These are phyloP conservation scores for Coptotermes formosanus DNA, from an alignment of 1,140 invertebrate species.

Conservation along the genomic window DNA sequence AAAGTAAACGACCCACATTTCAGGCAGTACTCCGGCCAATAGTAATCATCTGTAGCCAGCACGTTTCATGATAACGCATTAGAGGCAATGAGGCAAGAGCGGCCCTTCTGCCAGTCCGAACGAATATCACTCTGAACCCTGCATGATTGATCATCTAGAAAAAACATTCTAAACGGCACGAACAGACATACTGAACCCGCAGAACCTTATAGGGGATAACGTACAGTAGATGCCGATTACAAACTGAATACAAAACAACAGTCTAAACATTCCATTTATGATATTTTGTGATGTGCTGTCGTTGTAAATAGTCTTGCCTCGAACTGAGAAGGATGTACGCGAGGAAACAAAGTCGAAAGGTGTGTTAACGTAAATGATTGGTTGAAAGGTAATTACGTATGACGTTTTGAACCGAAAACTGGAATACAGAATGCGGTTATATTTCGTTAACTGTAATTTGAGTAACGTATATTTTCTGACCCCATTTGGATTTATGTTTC, in stretches of 20 bases:
- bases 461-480: background rate
- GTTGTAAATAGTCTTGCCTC: no score
- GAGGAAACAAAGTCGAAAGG: background rate
- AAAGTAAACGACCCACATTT: background rate
- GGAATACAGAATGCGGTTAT: background rate
- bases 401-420: background rate
- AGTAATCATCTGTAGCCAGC: background rate
- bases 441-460: background rate
- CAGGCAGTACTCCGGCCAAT: background rate
- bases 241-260: no score
- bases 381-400: background rate
- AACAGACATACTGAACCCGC: no score
- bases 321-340: no score
- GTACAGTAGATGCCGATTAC: no score
- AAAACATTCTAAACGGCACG: no score
- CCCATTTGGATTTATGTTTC: no score
- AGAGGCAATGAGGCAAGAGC: background rate
- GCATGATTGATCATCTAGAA: no score
- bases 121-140: background rate
- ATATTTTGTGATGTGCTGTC: no score
- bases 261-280: no score
- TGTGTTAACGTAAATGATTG: background rate
- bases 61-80: background rate
- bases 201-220: no score
- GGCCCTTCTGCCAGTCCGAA: background rate